Base-by-base conservation (phyloP, 1,140 invertebrate genomes). In the Apocrypta bakeri region DNA sequence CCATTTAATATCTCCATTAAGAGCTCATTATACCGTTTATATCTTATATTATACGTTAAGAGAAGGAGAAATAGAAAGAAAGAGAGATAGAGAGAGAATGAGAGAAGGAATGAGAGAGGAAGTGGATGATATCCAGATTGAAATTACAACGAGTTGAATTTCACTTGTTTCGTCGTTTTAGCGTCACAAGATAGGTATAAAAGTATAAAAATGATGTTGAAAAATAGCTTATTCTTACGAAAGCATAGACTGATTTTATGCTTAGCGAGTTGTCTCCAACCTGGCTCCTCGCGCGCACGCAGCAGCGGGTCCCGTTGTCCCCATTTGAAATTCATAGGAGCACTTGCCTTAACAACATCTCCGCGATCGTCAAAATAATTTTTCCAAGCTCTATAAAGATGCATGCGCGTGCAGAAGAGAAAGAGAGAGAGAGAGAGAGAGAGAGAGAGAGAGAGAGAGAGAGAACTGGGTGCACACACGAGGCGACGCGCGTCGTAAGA, bases 341-440 rank as follows among this genome's bases (percentile, higher is more conserved):
- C 68, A 42, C 68, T 63, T 72, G 27, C 40, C 29, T 61, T 37
- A 79, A 37, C 42, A 72, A 79, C 66, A 31, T 71, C 66, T 27
- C 9, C 31, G 78, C 33, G 69, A 80, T 80, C 79, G 48, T 64
- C 69, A 80, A 80, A 79, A 80, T 80, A 40, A 79, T 79, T 72
- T 73, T 80, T 73, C 24, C 33, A n/a, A 48, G 8, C 40, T 48
- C 66, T 71, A 71, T 29, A 71, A 56, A 56, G 25, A 21, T 31
- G 21, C 66, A 56, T 56, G 27, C 25, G n/a, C 40, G 8, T 66
- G 17, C 24, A 64, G 11, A 66, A 21, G 33, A 14, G 48, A 61
- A 27, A 37, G 61, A 33, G 29, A 64, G 56, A 64, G 29, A 76
- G 74, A 63, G 48, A 61, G 40, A 27, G 29, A 14, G 12, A 74